Conservation (phyloP, 2,888 invertebrate genomes). For the Tortricodes alternella region DNA sequence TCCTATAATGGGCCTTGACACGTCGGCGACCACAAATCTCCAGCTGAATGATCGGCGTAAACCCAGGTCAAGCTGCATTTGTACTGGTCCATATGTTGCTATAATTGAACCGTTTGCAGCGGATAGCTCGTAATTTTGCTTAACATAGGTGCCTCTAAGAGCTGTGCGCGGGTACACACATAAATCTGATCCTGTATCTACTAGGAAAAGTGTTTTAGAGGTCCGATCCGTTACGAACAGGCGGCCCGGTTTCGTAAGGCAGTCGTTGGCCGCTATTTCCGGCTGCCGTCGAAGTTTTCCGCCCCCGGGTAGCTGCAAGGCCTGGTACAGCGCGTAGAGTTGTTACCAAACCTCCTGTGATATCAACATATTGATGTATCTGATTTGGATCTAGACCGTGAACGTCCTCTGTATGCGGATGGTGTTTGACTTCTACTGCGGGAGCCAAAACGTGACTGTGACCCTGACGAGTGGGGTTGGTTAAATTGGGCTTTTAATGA, state of each 20-base stretch:
- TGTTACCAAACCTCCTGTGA: too few species aligned
- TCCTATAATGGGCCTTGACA: conserved; percentile 23
- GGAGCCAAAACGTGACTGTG: too few species aligned
- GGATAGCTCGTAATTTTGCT: not conserved
- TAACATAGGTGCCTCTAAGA: not conserved
- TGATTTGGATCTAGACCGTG: too few species aligned
- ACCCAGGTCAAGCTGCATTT: conserved; percentile 14
- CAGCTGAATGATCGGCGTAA: conserved; percentile 19
- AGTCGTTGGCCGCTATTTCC: conserved; percentile 17
- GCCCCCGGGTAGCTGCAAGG: conserved; percentile 9
- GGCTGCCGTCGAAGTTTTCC: conserved; percentile 24
- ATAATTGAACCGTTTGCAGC: conserved; percentile 19
- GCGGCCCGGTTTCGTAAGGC: conserved; percentile 5
- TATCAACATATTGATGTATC: too few species aligned
- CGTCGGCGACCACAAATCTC: conserved; percentile 28
- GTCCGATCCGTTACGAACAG: conserved; percentile 19
- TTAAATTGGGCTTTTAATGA: too few species aligned
- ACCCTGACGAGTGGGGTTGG: too few species aligned
- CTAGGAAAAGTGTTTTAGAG: conserved; percentile 4
- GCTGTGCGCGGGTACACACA: conserved; percentile 25
- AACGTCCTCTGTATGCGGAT: too few species aligned
- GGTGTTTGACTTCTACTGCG: too few species aligned
- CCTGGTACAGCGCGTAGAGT: not conserved
- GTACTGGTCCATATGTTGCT: not conserved
- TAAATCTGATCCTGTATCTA: conserved; percentile 32